These are phyloP conservation scores for Rhinopomastus cyanomelas DNA, from an alignment of 2,113 vertebrate genomes.

Conservation along the genomic window DNA sequence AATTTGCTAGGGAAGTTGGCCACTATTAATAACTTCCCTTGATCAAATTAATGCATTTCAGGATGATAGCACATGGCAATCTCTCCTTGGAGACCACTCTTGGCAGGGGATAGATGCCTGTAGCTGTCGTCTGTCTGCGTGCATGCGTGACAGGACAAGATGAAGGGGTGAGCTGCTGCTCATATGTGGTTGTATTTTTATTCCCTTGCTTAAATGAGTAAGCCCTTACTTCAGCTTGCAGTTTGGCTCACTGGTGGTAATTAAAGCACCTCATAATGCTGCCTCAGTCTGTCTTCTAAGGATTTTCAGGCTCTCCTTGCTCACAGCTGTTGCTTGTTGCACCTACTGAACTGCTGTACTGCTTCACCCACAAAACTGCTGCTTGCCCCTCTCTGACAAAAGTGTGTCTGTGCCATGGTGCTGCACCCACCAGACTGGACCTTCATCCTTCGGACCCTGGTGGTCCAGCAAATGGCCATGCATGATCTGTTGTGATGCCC, in stretches of 20 bases:
- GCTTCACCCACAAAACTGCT: background rate
- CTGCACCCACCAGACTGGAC: background rate
- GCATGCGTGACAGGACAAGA: background rate
- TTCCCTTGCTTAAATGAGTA: background rate
- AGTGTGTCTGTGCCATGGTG: background rate
- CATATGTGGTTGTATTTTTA: background rate
- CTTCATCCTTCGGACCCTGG: background rate
- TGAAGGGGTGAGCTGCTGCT: background rate
- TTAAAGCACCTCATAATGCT: background rate
- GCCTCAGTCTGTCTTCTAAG: background rate
- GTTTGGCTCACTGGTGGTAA: background rate
- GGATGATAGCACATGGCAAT: background rate
- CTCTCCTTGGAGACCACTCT: conserved; percentile 9
- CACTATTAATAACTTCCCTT: conserved; percentile 29
- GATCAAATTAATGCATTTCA: conserved; percentile 16
- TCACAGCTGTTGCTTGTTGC: background rate
- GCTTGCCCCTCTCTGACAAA: background rate
- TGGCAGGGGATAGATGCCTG: background rate
- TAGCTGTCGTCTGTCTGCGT: background rate
- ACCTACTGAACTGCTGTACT: background rate
- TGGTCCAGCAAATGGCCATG: background rate
- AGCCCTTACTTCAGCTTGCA: background rate
- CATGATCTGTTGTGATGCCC: background rate
- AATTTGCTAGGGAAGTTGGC: background rate
- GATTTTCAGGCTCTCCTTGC: background rate